Percentiles rank a stretch among this genome's conserved stretches.
Conservation (phyloP, 1,140 invertebrate species). For the Proctacanthus coquilletti region DNA sequence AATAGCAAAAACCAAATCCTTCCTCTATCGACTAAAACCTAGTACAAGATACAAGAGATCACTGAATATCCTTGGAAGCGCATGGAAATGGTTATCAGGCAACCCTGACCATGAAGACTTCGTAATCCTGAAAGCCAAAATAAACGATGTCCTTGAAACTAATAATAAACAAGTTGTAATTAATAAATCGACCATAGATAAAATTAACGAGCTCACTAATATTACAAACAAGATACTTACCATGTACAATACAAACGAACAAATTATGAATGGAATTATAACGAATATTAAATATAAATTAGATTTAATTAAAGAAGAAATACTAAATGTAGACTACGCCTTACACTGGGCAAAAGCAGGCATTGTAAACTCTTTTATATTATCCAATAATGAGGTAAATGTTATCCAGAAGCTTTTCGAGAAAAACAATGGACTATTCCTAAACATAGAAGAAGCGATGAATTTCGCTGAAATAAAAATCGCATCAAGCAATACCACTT, state of each 20-base stretch:
- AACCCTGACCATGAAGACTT: constrained; percentile 5
- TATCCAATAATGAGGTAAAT: constrained; percentile 4
- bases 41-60: too few relatives aligned
- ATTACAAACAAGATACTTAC: constrained; percentile 4
- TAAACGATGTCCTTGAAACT: constrained; percentile 6
- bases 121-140: constrained; percentile 4
- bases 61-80: constrained; percentile 3
- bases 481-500: too few relatives aligned
- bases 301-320: constrained; percentile 5
- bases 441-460: constrained; percentile 3
- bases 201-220: constrained; percentile 3
- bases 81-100: constrained; percentile 6
- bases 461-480: constrained; percentile 7
- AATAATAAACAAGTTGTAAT: constrained; percentile 9
- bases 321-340: constrained; percentile 3
- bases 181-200: too few relatives aligned
- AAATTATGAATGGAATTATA: neutral
- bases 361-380: constrained; percentile 6
- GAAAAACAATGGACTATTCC: constrained; percentile 3
- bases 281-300: constrained; percentile 4
- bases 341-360: constrained; percentile 5
- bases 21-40: too few relatives aligned
- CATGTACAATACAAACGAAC: constrained; percentile 1
- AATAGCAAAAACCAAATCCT: too few relatives aligned
- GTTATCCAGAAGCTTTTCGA: constrained; percentile 5